phyloP scores from a whole-genome alignment of 2,888 invertebrate species.

The Drosophila rellima region DNA sequence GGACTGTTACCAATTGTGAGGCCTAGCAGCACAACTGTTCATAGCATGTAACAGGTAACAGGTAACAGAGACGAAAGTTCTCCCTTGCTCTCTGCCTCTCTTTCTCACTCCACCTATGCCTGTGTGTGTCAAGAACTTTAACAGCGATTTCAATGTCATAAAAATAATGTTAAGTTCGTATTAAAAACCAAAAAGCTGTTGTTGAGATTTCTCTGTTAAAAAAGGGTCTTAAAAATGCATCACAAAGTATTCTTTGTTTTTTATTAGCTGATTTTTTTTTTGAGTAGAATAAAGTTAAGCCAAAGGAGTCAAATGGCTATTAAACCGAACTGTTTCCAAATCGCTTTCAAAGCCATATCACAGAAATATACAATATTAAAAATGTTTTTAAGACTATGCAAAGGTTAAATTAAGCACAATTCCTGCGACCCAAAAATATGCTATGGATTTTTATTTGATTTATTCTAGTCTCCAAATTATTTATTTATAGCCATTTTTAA shows the following conservation, averaged over 20 bases:
- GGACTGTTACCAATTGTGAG: constrained; percentile 28
- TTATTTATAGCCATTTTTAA: not conserved
- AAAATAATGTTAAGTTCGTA: constrained; percentile 68
- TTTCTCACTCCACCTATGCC: not conserved
- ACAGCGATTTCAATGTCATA: constrained; percentile 73
- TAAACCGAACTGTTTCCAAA: not conserved
- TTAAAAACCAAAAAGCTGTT: constrained; percentile 53
- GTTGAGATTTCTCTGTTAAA: constrained; percentile 36
- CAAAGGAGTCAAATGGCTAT: not conserved
- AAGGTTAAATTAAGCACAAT: not conserved
- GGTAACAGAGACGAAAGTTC: constrained; percentile 33
- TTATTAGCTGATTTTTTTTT: constrained; percentile 16
- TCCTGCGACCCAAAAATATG: not conserved
- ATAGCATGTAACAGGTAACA: constrained; percentile 58
- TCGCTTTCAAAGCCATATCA: not conserved
- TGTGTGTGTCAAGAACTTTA: constrained; percentile 30
- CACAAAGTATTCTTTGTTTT: constrained; percentile 9
- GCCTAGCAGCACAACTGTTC: constrained; percentile 30
- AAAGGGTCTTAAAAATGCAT: constrained; percentile 20
- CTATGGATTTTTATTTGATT: not conserved
- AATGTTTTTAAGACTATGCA: not conserved
- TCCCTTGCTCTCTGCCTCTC: constrained; percentile 1
- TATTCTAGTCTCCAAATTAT: not conserved
- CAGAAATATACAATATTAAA: not conserved
- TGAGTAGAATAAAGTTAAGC: constrained; percentile 4